phyloP scores from a whole-genome alignment of 2,797 vertebrate species.

The Calcarius lapponicus region DNA sequence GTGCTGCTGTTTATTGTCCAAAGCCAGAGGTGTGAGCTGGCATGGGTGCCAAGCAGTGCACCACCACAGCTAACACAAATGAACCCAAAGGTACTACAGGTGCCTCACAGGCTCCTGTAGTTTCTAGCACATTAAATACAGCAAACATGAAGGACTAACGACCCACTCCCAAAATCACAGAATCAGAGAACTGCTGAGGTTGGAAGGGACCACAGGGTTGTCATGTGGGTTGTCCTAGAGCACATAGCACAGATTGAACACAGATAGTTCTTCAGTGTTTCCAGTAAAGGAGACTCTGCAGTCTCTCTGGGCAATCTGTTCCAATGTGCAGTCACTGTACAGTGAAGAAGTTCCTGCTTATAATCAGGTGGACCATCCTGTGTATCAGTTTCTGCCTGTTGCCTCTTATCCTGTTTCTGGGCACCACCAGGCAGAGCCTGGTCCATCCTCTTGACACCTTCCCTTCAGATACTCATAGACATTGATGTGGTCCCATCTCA shows the following conservation, averaged over 20 bases:
- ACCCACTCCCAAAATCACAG: neutral
- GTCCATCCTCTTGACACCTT: neutral
- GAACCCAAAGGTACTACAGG: rapidly evolving
- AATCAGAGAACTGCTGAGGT: neutral
- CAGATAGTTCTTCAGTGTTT: neutral
- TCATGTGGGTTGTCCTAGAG: neutral
- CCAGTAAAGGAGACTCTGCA: neutral
- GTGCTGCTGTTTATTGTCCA: rapidly evolving
- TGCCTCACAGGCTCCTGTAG: rapidly evolving
- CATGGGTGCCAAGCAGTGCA: rapidly evolving
- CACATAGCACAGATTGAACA: neutral
- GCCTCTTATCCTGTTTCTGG: neutral
- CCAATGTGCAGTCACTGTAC: neutral
- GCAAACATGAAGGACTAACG: neutral
- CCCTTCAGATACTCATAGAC: neutral
- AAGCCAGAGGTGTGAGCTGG: rapidly evolving
- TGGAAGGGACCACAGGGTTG: neutral
- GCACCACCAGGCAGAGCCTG: neutral
- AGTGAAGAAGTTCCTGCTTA: neutral
- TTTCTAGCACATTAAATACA: neutral
- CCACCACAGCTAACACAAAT: no score
- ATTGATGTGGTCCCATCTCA: neutral
- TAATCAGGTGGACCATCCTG: neutral
- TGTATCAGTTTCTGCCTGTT: neutral
- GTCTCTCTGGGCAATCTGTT: neutral